These are phyloP conservation scores for Cabera pusaria DNA, from an alignment of 2,888 invertebrate genomes.

Conservation along the genomic window DNA sequence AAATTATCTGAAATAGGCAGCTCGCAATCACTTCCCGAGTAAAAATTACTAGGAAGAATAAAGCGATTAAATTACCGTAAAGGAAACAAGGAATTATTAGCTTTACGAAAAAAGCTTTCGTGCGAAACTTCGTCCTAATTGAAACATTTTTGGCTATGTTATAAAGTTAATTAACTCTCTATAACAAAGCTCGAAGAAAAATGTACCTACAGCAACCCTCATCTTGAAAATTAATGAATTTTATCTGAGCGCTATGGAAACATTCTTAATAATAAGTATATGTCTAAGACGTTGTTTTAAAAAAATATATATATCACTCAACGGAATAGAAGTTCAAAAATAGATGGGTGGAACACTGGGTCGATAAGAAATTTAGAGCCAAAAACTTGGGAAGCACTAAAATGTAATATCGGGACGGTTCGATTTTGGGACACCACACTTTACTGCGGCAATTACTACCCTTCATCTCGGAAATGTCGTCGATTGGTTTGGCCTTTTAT, in stretches of 20 bases:
- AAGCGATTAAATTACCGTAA: constrained; percentile 4
- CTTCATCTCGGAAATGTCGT: constrained; percentile 69
- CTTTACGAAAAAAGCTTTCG: constrained; percentile 10
- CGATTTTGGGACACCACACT: constrained; percentile 69
- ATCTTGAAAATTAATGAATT: constrained; percentile 1
- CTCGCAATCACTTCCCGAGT: constrained; percentile 14
- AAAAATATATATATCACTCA: too few species aligned
- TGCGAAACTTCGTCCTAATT: too few species aligned
- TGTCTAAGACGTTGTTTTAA: constrained; percentile 34
- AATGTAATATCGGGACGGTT: constrained; percentile 68
- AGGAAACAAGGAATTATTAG: constrained; percentile 15
- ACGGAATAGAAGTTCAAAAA: constrained; percentile 57
- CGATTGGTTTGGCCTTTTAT: constrained; percentile 74
- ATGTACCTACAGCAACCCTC: too few species aligned
- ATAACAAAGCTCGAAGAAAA: too few species aligned
- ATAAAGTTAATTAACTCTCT: too few species aligned
- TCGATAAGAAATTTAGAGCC: constrained; percentile 61
- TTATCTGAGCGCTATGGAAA: too few species aligned
- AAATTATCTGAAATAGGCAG: constrained; percentile 23
- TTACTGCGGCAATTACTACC: constrained; percentile 76
- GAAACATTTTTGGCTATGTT: too few species aligned
- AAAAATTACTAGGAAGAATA: constrained; percentile 12
- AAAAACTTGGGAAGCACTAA: constrained; percentile 68
- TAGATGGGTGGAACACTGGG: constrained; percentile 50
- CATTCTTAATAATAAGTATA: too few species aligned